Evolutionary conservation across 2,888 invertebrate species (phyloP).

Genomic region (Ypsolopha scabrella): DNA sequence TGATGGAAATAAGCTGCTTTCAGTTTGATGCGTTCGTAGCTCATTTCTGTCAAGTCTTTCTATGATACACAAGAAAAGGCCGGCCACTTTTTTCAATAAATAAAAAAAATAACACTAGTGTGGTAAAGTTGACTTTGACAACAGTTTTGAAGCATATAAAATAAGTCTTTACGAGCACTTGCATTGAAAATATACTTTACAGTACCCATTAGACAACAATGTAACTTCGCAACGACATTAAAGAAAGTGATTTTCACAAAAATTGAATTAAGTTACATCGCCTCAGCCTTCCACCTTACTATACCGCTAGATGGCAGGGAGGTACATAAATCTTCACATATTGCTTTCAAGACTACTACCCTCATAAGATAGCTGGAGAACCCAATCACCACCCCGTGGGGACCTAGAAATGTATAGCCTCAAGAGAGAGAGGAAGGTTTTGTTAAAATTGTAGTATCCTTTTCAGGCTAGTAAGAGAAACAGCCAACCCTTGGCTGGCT

Average conservation of each 20-base stretch:
- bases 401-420: no score
- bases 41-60: no score
- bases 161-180: no score
- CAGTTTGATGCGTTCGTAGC: no score
- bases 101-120: no score
- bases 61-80: no score
- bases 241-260: conserved; percentile 17
- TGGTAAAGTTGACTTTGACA: no score
- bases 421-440: not conserved
- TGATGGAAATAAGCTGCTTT: not conserved
- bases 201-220: not conserved
- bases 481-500: conserved; percentile 68
- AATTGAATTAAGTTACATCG: conserved; percentile 49
- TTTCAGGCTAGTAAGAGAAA: conserved; percentile 57
- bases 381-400: no score
- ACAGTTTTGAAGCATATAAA: no score
- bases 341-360: conserved; percentile 30
- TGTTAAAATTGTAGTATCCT: conserved; percentile 7
- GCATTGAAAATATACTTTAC: no score
- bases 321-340: conserved; percentile 65
- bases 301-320: conserved; percentile 30
- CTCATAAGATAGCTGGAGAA: not conserved
- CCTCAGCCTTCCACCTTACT: conserved; percentile 21
- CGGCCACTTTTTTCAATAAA: no score
- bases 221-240: conserved; percentile 20